Percentiles rank a stretch among this genome's conserved stretches.
Conservation (phyloP, 1,140 invertebrate genomes). For the Periplaneta americana region DNA sequence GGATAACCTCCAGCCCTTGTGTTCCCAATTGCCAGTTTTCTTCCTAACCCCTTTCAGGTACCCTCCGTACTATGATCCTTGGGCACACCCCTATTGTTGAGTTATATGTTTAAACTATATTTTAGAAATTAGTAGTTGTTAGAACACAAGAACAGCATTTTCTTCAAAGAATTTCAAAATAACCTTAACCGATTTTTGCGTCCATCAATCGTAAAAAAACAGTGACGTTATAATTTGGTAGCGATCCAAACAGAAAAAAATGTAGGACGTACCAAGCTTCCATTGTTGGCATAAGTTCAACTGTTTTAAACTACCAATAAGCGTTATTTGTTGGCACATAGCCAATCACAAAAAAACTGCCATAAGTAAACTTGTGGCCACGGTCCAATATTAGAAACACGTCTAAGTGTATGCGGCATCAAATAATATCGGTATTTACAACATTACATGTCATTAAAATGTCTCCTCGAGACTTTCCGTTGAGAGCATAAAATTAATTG, state of each 20-base stretch:
- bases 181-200: background rate
- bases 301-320: background rate
- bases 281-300: background rate
- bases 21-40: background rate
- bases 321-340: background rate
- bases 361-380: background rate
- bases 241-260: background rate
- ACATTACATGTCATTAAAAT: too few relatives aligned
- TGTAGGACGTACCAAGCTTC: background rate
- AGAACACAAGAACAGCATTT: background rate
- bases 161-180: background rate
- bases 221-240: background rate
- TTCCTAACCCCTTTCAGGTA: background rate
- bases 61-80: background rate
- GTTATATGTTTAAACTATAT: background rate
- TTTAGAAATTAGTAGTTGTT: background rate
- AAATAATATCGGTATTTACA: too few relatives aligned
- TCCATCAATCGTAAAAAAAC: background rate
- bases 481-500: too few relatives aligned
- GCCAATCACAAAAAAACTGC: background rate
- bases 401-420: too few relatives aligned
- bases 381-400: background rate
- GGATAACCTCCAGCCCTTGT: background rate
- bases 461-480: too few relatives aligned
- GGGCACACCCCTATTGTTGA: background rate